A percentile compares a stretch with the other conserved stretches of the same genome.
Conservation (phyloP, 2,888 invertebrate species). For the Himalopsyche tibetana region DNA sequence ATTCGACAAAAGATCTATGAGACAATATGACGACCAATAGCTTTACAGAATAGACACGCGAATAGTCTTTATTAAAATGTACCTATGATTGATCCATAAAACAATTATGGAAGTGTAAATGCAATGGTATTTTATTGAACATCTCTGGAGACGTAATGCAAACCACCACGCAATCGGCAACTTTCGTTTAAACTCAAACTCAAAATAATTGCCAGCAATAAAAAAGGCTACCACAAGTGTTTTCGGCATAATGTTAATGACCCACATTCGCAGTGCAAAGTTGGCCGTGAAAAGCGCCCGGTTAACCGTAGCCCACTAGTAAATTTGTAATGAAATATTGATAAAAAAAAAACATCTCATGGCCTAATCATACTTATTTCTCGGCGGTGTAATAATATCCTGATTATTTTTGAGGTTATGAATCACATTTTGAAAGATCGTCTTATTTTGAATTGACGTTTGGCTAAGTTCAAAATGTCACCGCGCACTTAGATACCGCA, state of each 20-base stretch:
- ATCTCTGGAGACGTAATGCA: constrained; percentile 11
- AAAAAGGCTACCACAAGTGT: constrained; percentile 44
- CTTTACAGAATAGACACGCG: too few species aligned
- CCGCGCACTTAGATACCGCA: background rate
- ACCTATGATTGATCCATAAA: background rate
- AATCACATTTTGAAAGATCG: background rate
- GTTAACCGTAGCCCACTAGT: constrained; percentile 26
- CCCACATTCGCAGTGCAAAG: constrained; percentile 46
- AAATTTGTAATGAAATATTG: constrained; percentile 12
- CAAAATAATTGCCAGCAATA: constrained; percentile 44
- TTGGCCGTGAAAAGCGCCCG: constrained; percentile 44
- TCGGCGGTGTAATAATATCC: background rate
- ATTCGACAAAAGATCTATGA: too few species aligned
- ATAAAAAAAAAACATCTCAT: constrained; percentile 20
- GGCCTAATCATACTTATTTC: background rate
- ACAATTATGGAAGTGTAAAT: background rate
- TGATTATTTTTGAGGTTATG: background rate
- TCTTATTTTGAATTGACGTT: background rate
- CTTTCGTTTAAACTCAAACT: constrained; percentile 23
- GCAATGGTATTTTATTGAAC: background rate
- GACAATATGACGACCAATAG: too few species aligned
- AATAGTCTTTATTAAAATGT: too few species aligned
- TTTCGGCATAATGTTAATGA: constrained; percentile 48
- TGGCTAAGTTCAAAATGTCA: background rate
- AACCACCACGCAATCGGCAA: constrained; percentile 21